A percentile compares a stretch with the other conserved stretches of the same genome.
Evolutionary conservation across 2,113 vertebrate species (phyloP).

Genomic region (Sapayoa aenigma): DNA sequence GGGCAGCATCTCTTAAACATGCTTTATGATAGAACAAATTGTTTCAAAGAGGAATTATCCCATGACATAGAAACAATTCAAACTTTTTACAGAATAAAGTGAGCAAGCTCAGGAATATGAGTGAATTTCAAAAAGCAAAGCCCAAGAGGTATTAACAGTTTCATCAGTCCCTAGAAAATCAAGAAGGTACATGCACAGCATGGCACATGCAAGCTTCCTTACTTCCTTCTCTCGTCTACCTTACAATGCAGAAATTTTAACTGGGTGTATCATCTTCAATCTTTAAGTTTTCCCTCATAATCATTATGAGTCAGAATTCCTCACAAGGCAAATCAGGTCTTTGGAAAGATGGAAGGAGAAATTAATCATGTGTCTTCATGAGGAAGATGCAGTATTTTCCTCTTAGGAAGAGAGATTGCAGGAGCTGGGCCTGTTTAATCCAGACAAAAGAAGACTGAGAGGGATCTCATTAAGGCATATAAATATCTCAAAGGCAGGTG

Average conservation of each 20-base stretch:
- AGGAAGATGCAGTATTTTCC: neutral
- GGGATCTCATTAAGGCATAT: neutral
- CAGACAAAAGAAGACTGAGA: neutral
- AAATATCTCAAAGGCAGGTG: neutral
- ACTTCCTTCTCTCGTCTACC: neutral
- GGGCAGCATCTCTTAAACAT: neutral
- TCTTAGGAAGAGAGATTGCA: neutral
- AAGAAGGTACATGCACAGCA: neutral
- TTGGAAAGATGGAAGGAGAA: neutral
- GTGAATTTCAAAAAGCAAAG: neutral
- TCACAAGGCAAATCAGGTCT: neutral
- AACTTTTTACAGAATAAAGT: neutral
- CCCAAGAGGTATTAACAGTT: neutral
- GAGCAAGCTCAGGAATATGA: neutral
- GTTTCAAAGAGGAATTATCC: neutral
- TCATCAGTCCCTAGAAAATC: neutral
- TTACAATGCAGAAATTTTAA: neutral
- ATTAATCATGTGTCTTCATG: neutral
- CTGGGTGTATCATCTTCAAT: neutral
- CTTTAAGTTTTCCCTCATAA: neutral
- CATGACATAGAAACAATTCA: neutral
- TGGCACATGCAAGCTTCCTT: neutral
- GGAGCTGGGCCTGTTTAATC: neutral
- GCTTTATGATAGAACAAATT: neutral
- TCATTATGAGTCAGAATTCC: neutral